These are phyloP conservation scores for Camponotus vicinus DNA, from an alignment of 1,140 invertebrate species.

Conservation along the genomic window DNA sequence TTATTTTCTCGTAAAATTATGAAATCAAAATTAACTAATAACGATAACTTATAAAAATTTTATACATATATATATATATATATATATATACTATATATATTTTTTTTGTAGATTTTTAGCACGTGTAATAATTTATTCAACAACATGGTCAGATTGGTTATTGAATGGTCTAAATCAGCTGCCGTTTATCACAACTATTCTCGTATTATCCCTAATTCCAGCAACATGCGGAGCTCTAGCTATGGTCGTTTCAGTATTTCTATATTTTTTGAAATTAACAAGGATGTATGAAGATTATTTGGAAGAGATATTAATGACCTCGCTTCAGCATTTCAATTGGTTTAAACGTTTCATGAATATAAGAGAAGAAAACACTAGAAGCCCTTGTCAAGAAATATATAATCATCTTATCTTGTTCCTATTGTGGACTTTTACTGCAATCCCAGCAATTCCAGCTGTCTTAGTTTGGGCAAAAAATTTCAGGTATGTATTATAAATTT, in stretches of 20 bases:
- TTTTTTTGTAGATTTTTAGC: conserved; percentile 85
- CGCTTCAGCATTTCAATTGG: conserved; percentile 76
- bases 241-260: conserved; percentile 84
- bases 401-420: conserved; percentile 83
- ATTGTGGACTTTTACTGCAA: conserved; percentile 79
- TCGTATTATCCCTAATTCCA: conserved; percentile 85
- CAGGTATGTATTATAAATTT: conserved; percentile 62
- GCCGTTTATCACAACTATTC: conserved; percentile 84
- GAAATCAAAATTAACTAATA: background rate
- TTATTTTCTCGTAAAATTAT: conserved; percentile 29
- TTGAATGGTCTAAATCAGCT: conserved; percentile 86
- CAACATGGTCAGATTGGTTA: conserved; percentile 87
- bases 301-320: conserved; percentile 87
- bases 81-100: conserved; percentile 43
- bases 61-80: conserved; percentile 42
- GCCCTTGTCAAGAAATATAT: conserved; percentile 77
- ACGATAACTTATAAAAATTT: conserved; percentile 1
- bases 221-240: conserved; percentile 87
- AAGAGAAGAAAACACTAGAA: conserved; percentile 54
- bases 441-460: conserved; percentile 83
- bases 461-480: conserved; percentile 86
- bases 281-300: conserved; percentile 92
- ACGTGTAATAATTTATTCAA: conserved; percentile 85
- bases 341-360: conserved; percentile 58
- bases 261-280: conserved; percentile 87